Percentiles rank a stretch among this genome's conserved stretches.
These are phyloP conservation scores for Sthenelais limicola DNA, from an alignment of 2,888 invertebrate genomes.

Conservation along the genomic window DNA sequence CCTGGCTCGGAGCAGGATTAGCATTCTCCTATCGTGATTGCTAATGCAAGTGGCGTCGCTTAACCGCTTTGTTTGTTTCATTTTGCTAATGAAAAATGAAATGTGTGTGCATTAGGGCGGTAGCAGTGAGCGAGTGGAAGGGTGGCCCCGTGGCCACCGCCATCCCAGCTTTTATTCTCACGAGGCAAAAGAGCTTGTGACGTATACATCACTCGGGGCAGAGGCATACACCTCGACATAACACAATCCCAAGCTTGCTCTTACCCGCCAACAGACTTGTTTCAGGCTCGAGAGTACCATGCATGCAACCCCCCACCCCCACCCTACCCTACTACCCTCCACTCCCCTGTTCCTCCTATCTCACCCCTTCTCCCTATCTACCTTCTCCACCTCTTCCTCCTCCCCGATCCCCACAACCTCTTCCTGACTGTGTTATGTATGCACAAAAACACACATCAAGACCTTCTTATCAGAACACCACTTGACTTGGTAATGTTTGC, in stretches of 20 bases:
- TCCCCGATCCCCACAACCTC: neutral
- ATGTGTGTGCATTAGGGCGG: constrained; percentile 32
- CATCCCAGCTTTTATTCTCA: neutral
- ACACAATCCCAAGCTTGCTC: no score
- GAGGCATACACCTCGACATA: no score
- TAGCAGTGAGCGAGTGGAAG: neutral
- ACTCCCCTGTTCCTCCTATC: neutral
- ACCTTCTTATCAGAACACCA: constrained; percentile 31
- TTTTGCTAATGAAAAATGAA: constrained; percentile 36
- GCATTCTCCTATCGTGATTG: constrained; percentile 38
- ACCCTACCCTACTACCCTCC: no score
- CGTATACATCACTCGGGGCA: constrained; percentile 11
- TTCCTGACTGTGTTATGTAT: constrained; percentile 19
- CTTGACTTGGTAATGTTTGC: constrained; percentile 31
- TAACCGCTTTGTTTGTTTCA: constrained; percentile 28
- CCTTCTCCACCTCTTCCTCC: neutral
- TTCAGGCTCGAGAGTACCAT: no score
- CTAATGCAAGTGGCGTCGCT: constrained; percentile 34
- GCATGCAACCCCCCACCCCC: neutral
- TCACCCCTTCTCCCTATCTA: neutral
- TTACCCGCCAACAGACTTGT: no score
- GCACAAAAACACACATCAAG: constrained; percentile 29
- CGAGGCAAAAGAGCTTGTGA: neutral
- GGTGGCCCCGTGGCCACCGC: neutral
- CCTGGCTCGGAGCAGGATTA: constrained; percentile 4